These are phyloP conservation scores for Callitettix versicolor DNA, from an alignment of 1,140 invertebrate species.

Conservation along the genomic window DNA sequence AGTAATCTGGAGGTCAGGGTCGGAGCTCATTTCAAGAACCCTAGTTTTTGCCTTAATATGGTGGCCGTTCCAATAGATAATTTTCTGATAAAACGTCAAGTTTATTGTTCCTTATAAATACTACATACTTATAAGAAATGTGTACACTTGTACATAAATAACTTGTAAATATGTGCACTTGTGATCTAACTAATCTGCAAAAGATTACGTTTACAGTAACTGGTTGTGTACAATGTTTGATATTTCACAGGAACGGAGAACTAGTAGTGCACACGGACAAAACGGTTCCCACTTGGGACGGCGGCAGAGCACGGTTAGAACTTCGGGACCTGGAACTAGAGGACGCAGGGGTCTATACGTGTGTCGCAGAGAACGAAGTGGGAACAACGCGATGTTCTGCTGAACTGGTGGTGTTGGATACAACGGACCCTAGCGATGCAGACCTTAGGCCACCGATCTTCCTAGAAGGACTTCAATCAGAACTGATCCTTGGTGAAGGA, in stretches of 20 bases:
- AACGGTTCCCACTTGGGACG: constrained; percentile 32
- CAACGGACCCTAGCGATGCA: constrained; percentile 17
- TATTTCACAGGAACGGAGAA: constrained; percentile 45
- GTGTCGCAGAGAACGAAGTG: constrained; percentile 55
- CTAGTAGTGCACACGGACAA: constrained; percentile 33
- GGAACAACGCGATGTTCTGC: constrained; percentile 47
- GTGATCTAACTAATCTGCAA: no score
- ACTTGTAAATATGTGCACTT: no score
- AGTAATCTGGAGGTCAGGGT: no score
- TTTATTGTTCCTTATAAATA: no score
- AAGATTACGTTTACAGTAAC: no score
- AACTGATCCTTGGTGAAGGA: constrained; percentile 44
- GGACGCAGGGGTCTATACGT: constrained; percentile 56
- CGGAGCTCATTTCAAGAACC: no score
- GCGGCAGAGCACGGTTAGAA: constrained; percentile 36
- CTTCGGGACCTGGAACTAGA: constrained; percentile 38
- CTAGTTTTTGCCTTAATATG: no score
- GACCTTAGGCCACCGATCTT: constrained; percentile 38
- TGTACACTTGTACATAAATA: no score
- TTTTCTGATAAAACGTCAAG: no score
- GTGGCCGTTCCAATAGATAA: no score
- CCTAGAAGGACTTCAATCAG: constrained; percentile 33
- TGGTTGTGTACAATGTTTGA: no score
- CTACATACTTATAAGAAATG: no score
- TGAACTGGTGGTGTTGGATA: constrained; percentile 34